Conservation (phyloP, 2,797 vertebrate species). For the Sebastes kiyomatsui region DNA sequence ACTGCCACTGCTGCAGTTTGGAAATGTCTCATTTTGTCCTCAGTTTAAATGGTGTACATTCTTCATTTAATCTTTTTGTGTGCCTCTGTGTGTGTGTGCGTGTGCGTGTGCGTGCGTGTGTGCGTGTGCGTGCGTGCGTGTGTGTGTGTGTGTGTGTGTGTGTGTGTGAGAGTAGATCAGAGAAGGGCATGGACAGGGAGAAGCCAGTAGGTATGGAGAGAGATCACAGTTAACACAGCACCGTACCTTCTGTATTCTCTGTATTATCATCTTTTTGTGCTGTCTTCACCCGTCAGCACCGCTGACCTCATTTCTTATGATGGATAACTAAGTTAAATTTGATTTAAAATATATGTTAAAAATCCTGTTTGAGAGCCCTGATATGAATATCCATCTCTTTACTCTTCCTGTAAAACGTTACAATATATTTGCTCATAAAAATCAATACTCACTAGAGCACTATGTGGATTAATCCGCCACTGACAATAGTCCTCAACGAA, state of each 20-base stretch:
- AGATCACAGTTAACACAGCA: not conserved
- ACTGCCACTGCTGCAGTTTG: not conserved
- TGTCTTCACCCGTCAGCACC: not conserved
- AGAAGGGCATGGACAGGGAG: not conserved
- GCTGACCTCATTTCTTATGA: not conserved
- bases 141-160: no score
- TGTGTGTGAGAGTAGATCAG: not conserved
- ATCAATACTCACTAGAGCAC: not conserved
- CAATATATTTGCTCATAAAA: no score
- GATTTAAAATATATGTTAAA: not conserved
- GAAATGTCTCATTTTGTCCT: not conserved
- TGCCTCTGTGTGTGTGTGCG: not conserved
- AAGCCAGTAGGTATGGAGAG: not conserved
- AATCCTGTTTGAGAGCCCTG: not conserved
- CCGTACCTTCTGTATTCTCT: not conserved
- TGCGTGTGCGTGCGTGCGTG: not conserved
- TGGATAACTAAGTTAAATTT: not conserved
- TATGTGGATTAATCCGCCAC: not conserved
- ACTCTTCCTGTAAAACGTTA: not conserved
- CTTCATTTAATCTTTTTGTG: not conserved
- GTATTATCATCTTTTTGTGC: not conserved
- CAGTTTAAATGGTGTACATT: not conserved
- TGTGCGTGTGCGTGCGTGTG: accelerated
- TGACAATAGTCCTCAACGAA: not conserved
- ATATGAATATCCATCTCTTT: not conserved